phyloP scores from a whole-genome alignment of 2,888 invertebrate species.

The Oscheius sp. region DNA sequence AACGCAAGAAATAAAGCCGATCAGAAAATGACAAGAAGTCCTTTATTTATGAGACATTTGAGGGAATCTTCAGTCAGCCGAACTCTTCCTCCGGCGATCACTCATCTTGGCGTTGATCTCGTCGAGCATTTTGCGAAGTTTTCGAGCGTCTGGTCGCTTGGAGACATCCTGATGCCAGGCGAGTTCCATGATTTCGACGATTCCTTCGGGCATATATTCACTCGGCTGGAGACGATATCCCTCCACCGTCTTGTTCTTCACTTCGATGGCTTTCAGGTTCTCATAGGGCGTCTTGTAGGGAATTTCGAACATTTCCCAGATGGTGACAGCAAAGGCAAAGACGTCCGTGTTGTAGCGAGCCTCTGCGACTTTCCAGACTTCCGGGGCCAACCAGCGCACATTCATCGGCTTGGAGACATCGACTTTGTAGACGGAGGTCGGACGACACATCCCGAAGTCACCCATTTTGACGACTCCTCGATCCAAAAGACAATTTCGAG shows the following conservation, averaged over 20 bases:
- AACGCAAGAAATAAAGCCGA: no score
- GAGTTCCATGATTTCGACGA: slow-evolving; percentile 45
- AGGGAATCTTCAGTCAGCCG: no score
- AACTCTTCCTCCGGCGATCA: neutral
- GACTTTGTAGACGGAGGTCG: slow-evolving; percentile 48
- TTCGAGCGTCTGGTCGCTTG: slow-evolving; percentile 50
- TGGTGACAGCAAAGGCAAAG: slow-evolving; percentile 59
- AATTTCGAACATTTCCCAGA: slow-evolving; percentile 62
- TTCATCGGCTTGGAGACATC: slow-evolving; percentile 60
- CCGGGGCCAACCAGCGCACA: slow-evolving; percentile 66
- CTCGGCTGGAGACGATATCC: slow-evolving; percentile 59
- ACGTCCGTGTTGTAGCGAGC: slow-evolving; percentile 61
- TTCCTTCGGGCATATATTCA: slow-evolving; percentile 50
- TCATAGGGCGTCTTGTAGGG: slow-evolving; percentile 60
- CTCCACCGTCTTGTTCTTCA: slow-evolving; percentile 53
- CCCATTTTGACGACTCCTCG: slow-evolving; percentile 56
- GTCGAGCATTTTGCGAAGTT: slow-evolving; percentile 48
- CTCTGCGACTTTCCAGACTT: slow-evolving; percentile 62
- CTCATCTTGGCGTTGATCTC: slow-evolving; percentile 31
- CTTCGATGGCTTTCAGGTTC: slow-evolving; percentile 54
- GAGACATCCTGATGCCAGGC: slow-evolving; percentile 55
- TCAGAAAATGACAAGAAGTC: no score
- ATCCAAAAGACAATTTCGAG: slow-evolving; percentile 59
- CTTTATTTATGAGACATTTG: no score
- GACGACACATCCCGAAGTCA: slow-evolving; percentile 64